Percentiles rank a stretch among this genome's conserved stretches.
Evolutionary conservation across 1,140 invertebrate species (phyloP).

Genomic region (Drosophila kohkoa): DNA sequence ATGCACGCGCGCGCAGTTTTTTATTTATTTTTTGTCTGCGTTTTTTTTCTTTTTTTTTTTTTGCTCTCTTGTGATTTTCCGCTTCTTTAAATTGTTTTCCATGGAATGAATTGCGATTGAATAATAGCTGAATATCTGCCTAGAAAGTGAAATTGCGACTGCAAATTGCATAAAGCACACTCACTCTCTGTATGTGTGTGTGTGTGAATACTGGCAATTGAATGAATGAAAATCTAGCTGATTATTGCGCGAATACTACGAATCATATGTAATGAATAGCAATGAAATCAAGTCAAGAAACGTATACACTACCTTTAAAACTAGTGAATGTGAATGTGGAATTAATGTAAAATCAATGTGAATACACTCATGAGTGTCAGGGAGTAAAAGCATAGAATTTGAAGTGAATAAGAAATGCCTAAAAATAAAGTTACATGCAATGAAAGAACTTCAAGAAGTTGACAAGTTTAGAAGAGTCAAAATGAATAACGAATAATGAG

Average conservation of each 20-base stretch:
- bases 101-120: slow-evolving; percentile 34
- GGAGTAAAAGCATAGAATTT: no score
- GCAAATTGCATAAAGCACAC: background rate
- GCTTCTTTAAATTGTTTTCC: slow-evolving; percentile 29
- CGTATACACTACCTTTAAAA: background rate
- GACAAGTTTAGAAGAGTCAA: no score
- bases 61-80: background rate
- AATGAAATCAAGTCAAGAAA: background rate
- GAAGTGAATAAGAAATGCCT: background rate
- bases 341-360: background rate
- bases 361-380: background rate
- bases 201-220: background rate
- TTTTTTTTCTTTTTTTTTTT: background rate
- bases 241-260: background rate
- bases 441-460: no score
- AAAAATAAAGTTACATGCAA: no score
- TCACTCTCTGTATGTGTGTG: background rate
- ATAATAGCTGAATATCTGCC: slow-evolving; percentile 26
- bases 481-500: background rate
- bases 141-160: slow-evolving; percentile 24
- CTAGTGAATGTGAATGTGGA: background rate
- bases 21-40: background rate
- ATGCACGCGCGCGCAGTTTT: slow-evolving; percentile 33
- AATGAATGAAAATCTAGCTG: background rate
- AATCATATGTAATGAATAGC: background rate